Evolutionary conservation across 2,888 invertebrate genomes (phyloP).

Genomic region (Nineta flava): DNA sequence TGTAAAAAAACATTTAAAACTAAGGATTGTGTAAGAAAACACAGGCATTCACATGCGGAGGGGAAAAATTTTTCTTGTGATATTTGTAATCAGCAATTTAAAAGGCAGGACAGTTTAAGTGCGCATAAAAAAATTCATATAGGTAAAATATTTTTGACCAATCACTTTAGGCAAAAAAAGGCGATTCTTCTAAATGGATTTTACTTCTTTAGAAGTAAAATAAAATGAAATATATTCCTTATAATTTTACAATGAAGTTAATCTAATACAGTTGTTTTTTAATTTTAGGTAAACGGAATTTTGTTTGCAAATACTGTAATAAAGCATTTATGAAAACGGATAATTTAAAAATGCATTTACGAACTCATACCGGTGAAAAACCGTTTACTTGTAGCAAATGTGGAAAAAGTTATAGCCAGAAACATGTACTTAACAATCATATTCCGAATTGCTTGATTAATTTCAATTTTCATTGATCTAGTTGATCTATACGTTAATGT

Average conservation of each 20-base stretch:
- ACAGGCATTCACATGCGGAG: slow-evolving; percentile 5
- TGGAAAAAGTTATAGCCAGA: not conserved
- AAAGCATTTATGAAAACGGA: not conserved
- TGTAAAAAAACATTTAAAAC: slow-evolving; percentile 2
- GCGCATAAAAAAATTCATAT: slow-evolving; percentile 6
- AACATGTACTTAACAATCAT: not conserved
- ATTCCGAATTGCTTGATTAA: not conserved
- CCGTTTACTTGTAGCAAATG: not conserved
- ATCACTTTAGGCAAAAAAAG: no score
- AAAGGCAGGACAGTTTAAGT: slow-evolving; percentile 4
- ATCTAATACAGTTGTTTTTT: no score
- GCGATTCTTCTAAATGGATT: no score
- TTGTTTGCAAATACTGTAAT: not conserved
- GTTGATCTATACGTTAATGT: no score
- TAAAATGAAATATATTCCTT: no score
- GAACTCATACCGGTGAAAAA: not conserved
- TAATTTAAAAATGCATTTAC: not conserved
- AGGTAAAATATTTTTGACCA: not conserved
- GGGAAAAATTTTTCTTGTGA: slow-evolving; percentile 7
- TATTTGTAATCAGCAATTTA: slow-evolving; percentile 6
- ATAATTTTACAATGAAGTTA: no score
- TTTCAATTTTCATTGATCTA: no score
- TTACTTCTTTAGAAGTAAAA: no score
- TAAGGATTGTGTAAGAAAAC: not conserved
- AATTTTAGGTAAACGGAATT: not conserved